These are phyloP conservation scores for Connochaetes taurinus DNA, from an alignment of 2,113 vertebrate genomes.

Conservation along the genomic window DNA sequence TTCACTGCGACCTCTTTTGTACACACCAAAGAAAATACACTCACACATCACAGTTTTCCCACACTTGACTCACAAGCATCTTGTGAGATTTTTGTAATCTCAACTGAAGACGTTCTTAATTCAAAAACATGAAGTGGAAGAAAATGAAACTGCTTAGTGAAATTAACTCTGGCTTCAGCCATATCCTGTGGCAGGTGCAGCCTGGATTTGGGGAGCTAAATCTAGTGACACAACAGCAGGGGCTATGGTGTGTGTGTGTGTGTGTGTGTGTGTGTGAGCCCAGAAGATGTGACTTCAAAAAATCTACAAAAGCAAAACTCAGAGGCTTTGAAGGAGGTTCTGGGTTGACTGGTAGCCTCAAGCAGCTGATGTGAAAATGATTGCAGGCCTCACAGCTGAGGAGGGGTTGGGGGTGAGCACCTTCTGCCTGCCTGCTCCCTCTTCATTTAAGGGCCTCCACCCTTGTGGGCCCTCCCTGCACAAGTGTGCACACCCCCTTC, in stretches of 20 bases:
- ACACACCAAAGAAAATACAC: conserved; percentile 10
- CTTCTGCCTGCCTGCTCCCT: not conserved
- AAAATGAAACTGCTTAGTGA: conserved; percentile 33
- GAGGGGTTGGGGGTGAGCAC: not conserved
- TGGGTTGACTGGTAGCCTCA: not conserved
- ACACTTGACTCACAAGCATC: conserved; percentile 25
- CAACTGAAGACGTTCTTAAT: conserved; percentile 6
- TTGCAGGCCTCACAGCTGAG: not conserved
- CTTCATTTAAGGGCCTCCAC: conserved; percentile 48
- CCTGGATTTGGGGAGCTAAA: not conserved
- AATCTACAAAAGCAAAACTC: conserved; percentile 36
- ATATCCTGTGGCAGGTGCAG: conserved; percentile 31
- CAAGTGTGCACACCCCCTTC: not conserved
- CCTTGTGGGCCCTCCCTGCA: not conserved
- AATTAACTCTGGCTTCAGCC: conserved; percentile 34
- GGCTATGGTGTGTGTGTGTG: not conserved
- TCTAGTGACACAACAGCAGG: not conserved
- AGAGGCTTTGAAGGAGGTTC: not conserved
- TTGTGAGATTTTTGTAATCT: conserved; percentile 24
- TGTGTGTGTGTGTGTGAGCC: not conserved
- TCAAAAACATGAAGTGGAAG: not conserved
- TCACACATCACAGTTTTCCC: not conserved
- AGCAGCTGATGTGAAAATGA: conserved; percentile 50
- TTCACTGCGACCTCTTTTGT: conserved; percentile 54
- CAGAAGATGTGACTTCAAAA: conserved; percentile 29